Percentiles rank a stretch among this genome's conserved stretches.
These are phyloP conservation scores for Cryptomyrus ogoouensis DNA, from an alignment of 2,113 vertebrate genomes.

Conservation along the genomic window DNA sequence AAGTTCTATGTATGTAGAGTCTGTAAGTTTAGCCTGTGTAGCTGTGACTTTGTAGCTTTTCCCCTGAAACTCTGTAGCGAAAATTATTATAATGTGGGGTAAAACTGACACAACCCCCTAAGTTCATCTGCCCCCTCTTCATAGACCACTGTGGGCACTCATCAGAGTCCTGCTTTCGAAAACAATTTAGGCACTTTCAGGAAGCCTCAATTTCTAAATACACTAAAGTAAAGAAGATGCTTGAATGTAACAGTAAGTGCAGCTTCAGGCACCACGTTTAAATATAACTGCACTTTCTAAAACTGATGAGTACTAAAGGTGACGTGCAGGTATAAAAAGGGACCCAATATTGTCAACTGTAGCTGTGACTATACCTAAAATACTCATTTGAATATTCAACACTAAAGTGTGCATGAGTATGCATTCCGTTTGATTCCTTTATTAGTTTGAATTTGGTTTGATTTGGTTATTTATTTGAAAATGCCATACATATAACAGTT, in stretches of 20 bases:
- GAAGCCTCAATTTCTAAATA: not conserved
- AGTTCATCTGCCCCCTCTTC: not conserved
- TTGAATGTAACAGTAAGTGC: not conserved
- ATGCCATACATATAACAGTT: not conserved
- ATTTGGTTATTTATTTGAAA: not conserved
- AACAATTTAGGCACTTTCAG: not conserved
- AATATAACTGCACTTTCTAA: not conserved
- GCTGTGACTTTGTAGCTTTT: not conserved
- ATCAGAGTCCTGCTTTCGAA: not conserved
- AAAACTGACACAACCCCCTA: not conserved
- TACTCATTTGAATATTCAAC: not conserved
- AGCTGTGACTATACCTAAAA: not conserved
- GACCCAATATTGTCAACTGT: not conserved
- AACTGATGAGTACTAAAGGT: too few relatives aligned
- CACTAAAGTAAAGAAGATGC: not conserved
- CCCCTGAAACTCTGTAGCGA: not conserved
- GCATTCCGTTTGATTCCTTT: not conserved
- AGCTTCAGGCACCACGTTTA: not conserved
- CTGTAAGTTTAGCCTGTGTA: not conserved
- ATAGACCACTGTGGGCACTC: not conserved
- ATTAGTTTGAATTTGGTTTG: not conserved
- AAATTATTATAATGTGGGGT: not conserved
- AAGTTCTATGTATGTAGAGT: not conserved
- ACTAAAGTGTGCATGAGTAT: not conserved
- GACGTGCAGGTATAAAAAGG: not conserved